Percentiles rank a stretch among this genome's conserved stretches.
Evolutionary conservation across 2,113 vertebrate species (phyloP).

Genomic region (Nesogale talazaci): DNA sequence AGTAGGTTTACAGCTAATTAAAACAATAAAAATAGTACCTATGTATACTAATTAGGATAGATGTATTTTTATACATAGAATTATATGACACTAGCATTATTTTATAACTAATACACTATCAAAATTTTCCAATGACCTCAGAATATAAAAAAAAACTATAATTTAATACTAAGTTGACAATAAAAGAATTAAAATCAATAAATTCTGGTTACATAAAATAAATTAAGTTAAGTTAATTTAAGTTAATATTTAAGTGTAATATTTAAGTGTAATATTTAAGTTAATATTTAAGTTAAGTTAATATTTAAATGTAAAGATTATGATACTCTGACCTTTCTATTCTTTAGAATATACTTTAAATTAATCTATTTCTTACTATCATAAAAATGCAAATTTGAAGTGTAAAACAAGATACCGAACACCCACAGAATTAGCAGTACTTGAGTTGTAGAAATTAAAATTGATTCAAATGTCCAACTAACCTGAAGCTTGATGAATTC

Average conservation of each 20-base stretch:
- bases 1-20: neutral
- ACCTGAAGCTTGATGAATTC: neutral
- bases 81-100: neutral
- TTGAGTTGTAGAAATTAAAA: slow-evolving; percentile 36
- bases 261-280: no score
- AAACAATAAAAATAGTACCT: neutral
- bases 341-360: neutral
- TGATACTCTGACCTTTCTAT: neutral
- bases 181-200: neutral
- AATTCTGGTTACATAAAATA: neutral
- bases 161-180: neutral
- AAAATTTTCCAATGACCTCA: neutral
- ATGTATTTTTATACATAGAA: neutral
- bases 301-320: neutral
- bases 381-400: neutral
- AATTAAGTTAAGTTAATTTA: no score
- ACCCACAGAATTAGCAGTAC: neutral
- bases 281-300: no score
- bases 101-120: neutral
- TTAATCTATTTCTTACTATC: neutral
- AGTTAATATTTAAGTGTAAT: no score
- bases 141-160: neutral
- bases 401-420: neutral
- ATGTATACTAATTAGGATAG: neutral
- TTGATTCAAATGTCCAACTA: slow-evolving; percentile 36